Conservation (phyloP, 2,113 vertebrate species). For the Gracilinanus agilis region DNA sequence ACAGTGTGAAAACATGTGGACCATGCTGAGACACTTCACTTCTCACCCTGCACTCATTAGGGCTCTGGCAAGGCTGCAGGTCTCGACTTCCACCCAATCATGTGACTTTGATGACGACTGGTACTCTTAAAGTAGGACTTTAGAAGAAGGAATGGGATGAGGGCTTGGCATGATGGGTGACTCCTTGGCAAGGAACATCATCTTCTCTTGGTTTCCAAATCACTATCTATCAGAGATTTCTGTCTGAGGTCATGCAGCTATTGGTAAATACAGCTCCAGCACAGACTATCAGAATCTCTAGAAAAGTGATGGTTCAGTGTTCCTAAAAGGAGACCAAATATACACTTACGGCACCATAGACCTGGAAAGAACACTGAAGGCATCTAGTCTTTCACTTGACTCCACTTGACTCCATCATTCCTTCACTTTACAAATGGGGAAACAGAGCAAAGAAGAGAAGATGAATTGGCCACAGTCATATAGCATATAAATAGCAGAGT, state of each 20-base stretch:
- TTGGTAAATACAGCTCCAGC: not conserved
- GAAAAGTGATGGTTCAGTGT: not conserved
- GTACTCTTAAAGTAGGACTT: slow-evolving; percentile 25
- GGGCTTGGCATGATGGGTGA: slow-evolving; percentile 17
- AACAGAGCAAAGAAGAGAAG: not conserved
- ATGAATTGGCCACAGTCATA: not conserved
- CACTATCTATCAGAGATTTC: not conserved
- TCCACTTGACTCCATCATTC: not conserved
- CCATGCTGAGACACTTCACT: slow-evolving; percentile 90
- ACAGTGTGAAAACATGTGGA: slow-evolving; percentile 90
- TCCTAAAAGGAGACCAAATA: not conserved
- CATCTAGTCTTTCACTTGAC: not conserved
- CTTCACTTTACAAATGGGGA: not conserved
- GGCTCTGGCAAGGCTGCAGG: slow-evolving; percentile 85
- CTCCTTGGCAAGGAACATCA: slow-evolving; percentile 16
- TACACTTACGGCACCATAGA: not conserved
- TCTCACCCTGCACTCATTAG: slow-evolving; percentile 87
- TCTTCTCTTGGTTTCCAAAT: slow-evolving; percentile 49
- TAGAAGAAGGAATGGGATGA: not conserved
- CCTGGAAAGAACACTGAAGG: not conserved
- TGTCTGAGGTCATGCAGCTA: not conserved
- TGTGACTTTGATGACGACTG: slow-evolving; percentile 84
- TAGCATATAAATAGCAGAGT: not conserved
- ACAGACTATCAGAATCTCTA: not conserved
- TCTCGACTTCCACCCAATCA: slow-evolving; percentile 87